Percentiles rank a stretch among this genome's conserved stretches.
phyloP scores from a whole-genome alignment of 2,888 invertebrate genomes.

The Thereva unica region DNA sequence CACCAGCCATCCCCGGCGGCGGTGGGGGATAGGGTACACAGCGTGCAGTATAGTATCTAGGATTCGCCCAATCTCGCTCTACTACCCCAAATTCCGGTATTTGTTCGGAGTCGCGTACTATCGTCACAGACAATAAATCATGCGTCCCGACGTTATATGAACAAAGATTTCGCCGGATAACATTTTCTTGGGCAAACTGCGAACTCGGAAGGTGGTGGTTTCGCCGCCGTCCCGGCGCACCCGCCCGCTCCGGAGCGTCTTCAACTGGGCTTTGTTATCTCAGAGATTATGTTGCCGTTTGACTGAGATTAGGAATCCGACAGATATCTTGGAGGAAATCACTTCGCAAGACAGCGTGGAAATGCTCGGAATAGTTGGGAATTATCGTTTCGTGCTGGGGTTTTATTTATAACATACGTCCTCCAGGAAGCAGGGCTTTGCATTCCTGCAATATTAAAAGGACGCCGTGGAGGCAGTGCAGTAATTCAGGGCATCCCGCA shows the following conservation, averaged over 20 bases:
- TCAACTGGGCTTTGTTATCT: slow-evolving; percentile 1
- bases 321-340: slow-evolving; percentile 9
- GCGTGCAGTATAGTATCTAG: no score
- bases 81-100: no score
- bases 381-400: slow-evolving; percentile 10
- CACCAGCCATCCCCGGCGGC: no score
- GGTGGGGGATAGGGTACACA: no score
- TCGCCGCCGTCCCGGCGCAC: background rate
- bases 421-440: no score
- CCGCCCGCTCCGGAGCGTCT: background rate
- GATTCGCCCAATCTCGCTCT: no score
- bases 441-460: no score
- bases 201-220: slow-evolving; percentile 6
- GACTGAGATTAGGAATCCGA: slow-evolving; percentile 24
- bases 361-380: slow-evolving; percentile 9
- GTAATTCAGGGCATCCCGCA: no score
- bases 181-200: slow-evolving; percentile 8
- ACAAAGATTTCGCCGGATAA: slow-evolving; percentile 15
- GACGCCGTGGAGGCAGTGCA: no score
- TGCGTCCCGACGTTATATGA: slow-evolving; percentile 23
- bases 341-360: background rate
- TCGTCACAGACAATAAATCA: slow-evolving; percentile 17
- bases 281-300: slow-evolving; percentile 17
- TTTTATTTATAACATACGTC: background rate
- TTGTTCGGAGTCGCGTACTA: background rate